Evolutionary conservation across 2,113 vertebrate genomes (phyloP).

Genomic region (Aplodontia rufa): DNA sequence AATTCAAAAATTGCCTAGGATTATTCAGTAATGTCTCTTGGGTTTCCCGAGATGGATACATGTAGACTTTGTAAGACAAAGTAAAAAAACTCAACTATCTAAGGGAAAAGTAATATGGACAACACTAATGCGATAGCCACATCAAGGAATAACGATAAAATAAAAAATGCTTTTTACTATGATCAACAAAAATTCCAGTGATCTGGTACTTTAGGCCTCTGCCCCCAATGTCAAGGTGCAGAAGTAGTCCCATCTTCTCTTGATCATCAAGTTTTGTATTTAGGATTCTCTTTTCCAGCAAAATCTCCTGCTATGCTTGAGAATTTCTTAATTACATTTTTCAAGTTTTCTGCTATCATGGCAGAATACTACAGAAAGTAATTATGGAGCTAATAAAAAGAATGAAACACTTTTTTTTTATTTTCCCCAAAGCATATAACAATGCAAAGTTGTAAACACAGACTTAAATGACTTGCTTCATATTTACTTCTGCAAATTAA

Average conservation of each 20-base stretch:
- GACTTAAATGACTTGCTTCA: slow-evolving; percentile 41
- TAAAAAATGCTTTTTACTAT: not conserved
- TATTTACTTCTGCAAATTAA: slow-evolving; percentile 64
- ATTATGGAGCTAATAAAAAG: slow-evolving; percentile 81
- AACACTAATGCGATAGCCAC: not conserved
- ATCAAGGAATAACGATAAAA: not conserved
- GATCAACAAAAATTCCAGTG: not conserved
- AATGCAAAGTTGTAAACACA: slow-evolving; percentile 66
- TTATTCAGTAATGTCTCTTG: not conserved
- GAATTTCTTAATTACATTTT: slow-evolving; percentile 85
- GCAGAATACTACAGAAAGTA: slow-evolving; percentile 80
- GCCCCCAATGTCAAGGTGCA: not conserved
- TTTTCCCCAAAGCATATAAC: slow-evolving; percentile 75
- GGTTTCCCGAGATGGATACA: not conserved
- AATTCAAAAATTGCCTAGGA: not conserved
- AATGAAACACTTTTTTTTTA: slow-evolving; percentile 66
- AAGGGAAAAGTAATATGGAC: not conserved
- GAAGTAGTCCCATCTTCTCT: slow-evolving; percentile 39
- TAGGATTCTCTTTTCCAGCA: slow-evolving; percentile 79
- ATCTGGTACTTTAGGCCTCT: not conserved
- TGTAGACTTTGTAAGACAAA: not conserved
- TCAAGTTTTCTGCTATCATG: slow-evolving; percentile 79
- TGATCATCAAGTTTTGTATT: slow-evolving; percentile 71
- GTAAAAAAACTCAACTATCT: not conserved
- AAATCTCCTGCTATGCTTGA: slow-evolving; percentile 80